phyloP scores from a whole-genome alignment of 2,888 invertebrate species.

The Dryobotodes eremita region DNA sequence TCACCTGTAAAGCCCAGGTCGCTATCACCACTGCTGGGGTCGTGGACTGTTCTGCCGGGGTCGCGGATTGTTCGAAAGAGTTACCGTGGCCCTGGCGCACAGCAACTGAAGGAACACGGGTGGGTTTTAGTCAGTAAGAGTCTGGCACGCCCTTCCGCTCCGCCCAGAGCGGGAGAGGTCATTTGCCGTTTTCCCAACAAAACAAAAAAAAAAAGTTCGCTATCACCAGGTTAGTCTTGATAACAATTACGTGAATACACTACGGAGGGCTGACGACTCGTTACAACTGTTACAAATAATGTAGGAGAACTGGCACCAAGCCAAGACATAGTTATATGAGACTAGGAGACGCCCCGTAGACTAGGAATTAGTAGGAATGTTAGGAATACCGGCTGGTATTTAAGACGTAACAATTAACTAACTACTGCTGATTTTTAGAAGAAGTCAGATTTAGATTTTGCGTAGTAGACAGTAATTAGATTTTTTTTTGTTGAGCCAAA shows the following conservation, averaged over 20 bases:
- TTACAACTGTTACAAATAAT: slow-evolving; percentile 33
- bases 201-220: no score
- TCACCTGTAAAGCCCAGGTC: slow-evolving; percentile 43
- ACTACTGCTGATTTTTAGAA: neutral
- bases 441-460: slow-evolving; percentile 7
- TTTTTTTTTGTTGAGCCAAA: neutral
- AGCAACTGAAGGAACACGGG: no score
- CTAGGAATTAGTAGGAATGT: slow-evolving; percentile 41
- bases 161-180: no score
- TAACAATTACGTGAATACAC: slow-evolving; percentile 45
- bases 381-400: slow-evolving; percentile 38
- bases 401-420: slow-evolving; percentile 40
- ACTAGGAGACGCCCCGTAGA: slow-evolving; percentile 58
- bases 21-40: slow-evolving; percentile 66
- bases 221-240: slow-evolving; percentile 56
- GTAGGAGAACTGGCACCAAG: slow-evolving; percentile 45
- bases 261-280: slow-evolving; percentile 32
- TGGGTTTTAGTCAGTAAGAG: no score
- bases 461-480: neutral
- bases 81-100: no score
- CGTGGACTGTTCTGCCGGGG: no score
- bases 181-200: no score
- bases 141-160: no score
- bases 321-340: slow-evolving; percentile 49
- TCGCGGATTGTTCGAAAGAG: no score